Evolutionary conservation across 2,888 invertebrate species (phyloP), one percentile per base, ranked within the genome.

Genomic region (Brassicogethes aeneus): DNA sequence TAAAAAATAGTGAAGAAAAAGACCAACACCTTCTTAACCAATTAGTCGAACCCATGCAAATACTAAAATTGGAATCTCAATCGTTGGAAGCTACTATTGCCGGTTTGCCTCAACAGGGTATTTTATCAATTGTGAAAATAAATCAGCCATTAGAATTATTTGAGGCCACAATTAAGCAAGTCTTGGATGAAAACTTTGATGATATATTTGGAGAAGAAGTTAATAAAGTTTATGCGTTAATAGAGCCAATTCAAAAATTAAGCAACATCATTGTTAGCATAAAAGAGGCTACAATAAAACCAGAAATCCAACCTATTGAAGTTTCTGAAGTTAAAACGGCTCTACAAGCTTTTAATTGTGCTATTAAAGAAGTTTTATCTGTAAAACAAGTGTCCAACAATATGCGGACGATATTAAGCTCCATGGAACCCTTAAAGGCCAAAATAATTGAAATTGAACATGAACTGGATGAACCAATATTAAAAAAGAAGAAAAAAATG

Each of bases 351-450:
- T 36, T 55, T 2, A 46, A 42, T 38, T 37, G 49, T 38, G 44
- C 42, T 12, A 36, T 48, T 15, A 34, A 51, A 38, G 13, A 15
- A 30, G 36, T 47, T n/a, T n/a, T n/a, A n/a, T n/a, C n/a, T n/a
- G n/a, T n/a, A n/a, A n/a, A n/a, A n/a, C n/a, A n/a, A n/a, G 34
- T 35, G 48, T 17, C 15, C 44, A 36, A 23, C 34, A 16, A 14
- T 37, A 10, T 36, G 40, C 23, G 3, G 40, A 39, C 30, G 15
- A 32, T 15, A 3, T 15, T 30, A 12, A 29, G 17, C 51, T 43
- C 55, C 57, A n/a, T 29, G 41, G 53, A 41, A 42, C 46, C 12
- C 23, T 35, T 61, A 17, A 44, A 45, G 17, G 52, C 46, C 16
- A 54, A 54, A 42, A 42, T 54, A 13, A 46, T 49, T 41, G 43